These are phyloP conservation scores for Anthopleura sola DNA, from an alignment of 64 coral and sea anemone species.

Conservation along the genomic window DNA sequence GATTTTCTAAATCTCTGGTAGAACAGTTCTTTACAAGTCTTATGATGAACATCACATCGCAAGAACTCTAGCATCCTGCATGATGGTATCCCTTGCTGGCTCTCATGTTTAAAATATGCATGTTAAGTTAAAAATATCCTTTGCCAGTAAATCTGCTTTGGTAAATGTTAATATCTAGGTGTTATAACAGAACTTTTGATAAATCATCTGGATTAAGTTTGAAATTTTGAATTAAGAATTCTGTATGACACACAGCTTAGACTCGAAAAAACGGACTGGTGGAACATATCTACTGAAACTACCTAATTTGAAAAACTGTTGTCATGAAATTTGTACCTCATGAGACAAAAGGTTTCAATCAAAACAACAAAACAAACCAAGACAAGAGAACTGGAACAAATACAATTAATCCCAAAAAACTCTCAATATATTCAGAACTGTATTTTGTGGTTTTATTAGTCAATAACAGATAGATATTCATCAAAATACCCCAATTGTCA, in stretches of 20 bases:
- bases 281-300: neutral
- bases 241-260: neutral
- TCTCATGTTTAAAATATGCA: neutral
- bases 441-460: constrained; percentile 3
- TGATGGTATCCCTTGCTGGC: neutral
- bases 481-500: neutral
- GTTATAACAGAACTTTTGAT: neutral
- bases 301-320: neutral
- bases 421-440: neutral
- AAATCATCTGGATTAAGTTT: neutral
- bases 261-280: neutral
- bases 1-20: neutral
- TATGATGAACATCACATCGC: constrained; percentile 11
- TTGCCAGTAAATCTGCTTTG: neutral
- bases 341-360: neutral
- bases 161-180: neutral
- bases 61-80: neutral
- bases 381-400: neutral
- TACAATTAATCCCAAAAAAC: neutral
- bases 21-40: neutral
- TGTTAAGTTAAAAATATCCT: neutral
- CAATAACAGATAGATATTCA: neutral
- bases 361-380: neutral
- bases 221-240: neutral
- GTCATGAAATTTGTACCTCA: neutral